A percentile compares a stretch with the other conserved stretches of the same genome.
Conservation (phyloP, 2,888 invertebrate species). For the Beris chalybata region DNA sequence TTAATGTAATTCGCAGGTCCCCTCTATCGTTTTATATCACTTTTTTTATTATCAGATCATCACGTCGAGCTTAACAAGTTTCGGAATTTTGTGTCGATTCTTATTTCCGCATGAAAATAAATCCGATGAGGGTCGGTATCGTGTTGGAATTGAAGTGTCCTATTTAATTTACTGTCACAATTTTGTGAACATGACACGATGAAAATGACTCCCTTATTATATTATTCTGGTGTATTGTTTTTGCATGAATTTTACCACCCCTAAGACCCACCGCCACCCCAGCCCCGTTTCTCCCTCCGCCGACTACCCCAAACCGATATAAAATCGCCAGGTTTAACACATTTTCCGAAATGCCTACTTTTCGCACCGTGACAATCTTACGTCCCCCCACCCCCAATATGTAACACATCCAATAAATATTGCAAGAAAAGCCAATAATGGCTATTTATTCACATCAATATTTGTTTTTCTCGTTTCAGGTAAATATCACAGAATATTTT, state of each 20-base stretch:
- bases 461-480: constrained; percentile 35
- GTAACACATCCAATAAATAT: constrained; percentile 32
- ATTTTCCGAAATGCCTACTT: constrained; percentile 15
- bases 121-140: constrained; percentile 1
- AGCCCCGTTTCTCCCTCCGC: too few relatives aligned
- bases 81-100: constrained; percentile 16
- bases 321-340: too few relatives aligned
- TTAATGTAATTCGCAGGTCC: constrained; percentile 15
- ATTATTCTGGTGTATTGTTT: background rate
- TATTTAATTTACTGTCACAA: constrained; percentile 9
- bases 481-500: constrained; percentile 26
- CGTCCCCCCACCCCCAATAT: constrained; percentile 5
- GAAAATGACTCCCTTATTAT: background rate
- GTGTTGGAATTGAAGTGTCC: constrained; percentile 11
- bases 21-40: background rate
- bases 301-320: too few relatives aligned
- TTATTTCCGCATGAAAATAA: constrained; percentile 13
- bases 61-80: constrained; percentile 11
- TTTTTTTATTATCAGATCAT: constrained; percentile 14
- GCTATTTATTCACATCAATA: constrained; percentile 30
- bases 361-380: background rate
- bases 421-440: constrained; percentile 34
- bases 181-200: background rate
- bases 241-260: background rate
- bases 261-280: too few relatives aligned